Evolutionary conservation across 2,113 vertebrate species (phyloP).

Genomic region (Bubo blakistoni): DNA sequence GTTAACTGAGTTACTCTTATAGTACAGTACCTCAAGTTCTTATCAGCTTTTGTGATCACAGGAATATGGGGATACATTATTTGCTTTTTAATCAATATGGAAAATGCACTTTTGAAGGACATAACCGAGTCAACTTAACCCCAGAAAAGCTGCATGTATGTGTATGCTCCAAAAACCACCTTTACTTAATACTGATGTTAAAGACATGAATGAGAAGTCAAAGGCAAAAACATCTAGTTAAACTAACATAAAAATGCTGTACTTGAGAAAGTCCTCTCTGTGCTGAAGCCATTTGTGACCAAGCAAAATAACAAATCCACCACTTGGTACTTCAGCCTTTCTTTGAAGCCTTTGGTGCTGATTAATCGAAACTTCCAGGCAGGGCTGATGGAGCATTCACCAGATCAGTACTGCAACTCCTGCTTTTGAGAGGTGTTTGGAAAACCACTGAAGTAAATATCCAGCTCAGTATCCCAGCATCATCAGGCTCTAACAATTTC

Average conservation of each 20-base stretch:
- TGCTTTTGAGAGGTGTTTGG: background rate
- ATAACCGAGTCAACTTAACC: background rate
- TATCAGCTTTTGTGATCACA: background rate
- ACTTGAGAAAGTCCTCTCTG: accelerated
- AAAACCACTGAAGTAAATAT: background rate
- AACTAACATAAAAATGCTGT: accelerated
- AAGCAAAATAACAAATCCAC: background rate
- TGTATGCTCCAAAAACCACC: background rate
- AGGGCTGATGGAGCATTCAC: background rate
- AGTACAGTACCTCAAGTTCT: background rate
- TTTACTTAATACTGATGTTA: background rate
- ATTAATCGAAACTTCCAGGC: background rate
- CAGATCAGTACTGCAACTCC: background rate
- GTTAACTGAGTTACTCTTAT: accelerated
- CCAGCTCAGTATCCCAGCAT: background rate
- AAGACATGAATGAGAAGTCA: accelerated
- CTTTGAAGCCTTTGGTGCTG: background rate
- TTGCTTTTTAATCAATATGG: background rate
- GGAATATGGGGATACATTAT: accelerated
- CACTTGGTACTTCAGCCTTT: background rate
- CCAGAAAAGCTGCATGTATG: accelerated
- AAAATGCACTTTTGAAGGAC: background rate
- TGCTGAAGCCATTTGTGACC: background rate
- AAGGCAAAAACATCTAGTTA: background rate
- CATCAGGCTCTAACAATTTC: background rate